These are phyloP conservation scores for Drosophila ficusphila DNA, from an alignment of 1,140 invertebrate genomes.

Conservation along the genomic window DNA sequence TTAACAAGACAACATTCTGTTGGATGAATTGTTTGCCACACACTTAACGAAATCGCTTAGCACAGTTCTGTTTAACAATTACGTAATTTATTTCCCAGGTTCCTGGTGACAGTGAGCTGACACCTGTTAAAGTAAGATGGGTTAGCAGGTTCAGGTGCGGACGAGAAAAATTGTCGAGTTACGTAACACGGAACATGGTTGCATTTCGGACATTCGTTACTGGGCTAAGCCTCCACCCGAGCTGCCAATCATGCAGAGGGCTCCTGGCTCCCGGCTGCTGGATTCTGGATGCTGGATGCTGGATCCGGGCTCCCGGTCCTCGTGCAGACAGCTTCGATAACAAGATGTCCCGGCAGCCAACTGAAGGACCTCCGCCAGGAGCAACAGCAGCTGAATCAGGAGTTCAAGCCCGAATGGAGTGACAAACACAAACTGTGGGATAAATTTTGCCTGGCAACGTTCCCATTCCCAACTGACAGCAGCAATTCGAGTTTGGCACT, in stretches of 20 bases:
- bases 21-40: neutral
- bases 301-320: neutral
- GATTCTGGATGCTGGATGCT: neutral
- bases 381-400: constrained; percentile 10
- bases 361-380: constrained; percentile 16
- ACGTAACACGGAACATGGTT: constrained; percentile 42
- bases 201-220: constrained; percentile 36
- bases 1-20: no score
- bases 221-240: constrained; percentile 57
- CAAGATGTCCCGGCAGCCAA: constrained; percentile 56
- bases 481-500: constrained; percentile 63
- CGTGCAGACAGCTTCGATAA: constrained; percentile 65
- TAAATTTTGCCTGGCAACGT: constrained; percentile 53
- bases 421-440: constrained; percentile 77
- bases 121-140: constrained; percentile 26
- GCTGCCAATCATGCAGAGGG: constrained; percentile 69
- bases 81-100: neutral
- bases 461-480: constrained; percentile 50
- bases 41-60: neutral
- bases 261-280: neutral
- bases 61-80: neutral
- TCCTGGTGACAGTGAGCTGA: constrained; percentile 26
- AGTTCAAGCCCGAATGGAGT: constrained; percentile 47
- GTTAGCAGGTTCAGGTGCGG: constrained; percentile 13
- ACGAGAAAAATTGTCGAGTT: constrained; percentile 34